phyloP scores from a whole-genome alignment of 2,797 vertebrate genomes.

The Microcaecilia unicolor region DNA sequence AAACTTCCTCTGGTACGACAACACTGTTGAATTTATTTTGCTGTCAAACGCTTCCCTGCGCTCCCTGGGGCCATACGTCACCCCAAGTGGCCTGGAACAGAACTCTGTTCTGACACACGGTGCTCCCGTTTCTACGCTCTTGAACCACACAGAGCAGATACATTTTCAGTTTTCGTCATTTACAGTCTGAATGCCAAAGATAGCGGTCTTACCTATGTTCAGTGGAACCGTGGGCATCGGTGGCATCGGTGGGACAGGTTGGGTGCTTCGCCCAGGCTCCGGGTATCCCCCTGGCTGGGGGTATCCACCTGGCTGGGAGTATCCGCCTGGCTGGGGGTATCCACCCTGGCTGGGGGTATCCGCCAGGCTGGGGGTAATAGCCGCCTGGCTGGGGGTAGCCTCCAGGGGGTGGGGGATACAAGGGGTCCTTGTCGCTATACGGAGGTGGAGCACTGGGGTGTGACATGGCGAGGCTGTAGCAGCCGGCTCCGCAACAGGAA shows the following conservation, averaged over 20 bases:
- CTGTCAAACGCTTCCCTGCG: no score
- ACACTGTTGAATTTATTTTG: no score
- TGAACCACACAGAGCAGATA: no score
- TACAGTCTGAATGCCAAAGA: no score
- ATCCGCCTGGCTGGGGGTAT: slow-evolving; percentile 33
- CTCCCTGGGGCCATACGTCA: no score
- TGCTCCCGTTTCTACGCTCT: no score
- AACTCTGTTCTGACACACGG: background rate
- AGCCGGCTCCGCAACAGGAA: no score
- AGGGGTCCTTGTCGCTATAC: slow-evolving; percentile 70
- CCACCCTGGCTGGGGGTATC: slow-evolving; percentile 38
- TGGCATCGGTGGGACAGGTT: slow-evolving; percentile 26
- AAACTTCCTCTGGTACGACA: background rate
- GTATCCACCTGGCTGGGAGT: slow-evolving; percentile 20
- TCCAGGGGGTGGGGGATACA: slow-evolving; percentile 39
- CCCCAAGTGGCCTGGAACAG: no score
- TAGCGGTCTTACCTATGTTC: slow-evolving; percentile 54
- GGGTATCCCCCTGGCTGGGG: slow-evolving; percentile 28
- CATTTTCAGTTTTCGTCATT: no score
- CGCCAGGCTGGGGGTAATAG: slow-evolving; percentile 33
- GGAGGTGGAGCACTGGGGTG: slow-evolving; percentile 66
- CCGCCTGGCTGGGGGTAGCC: slow-evolving; percentile 38
- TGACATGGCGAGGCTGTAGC: slow-evolving; percentile 47
- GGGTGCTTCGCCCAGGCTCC: slow-evolving; percentile 19
- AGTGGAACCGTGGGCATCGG: slow-evolving; percentile 46